Base-by-base conservation (phyloP, 2,113 vertebrate species). In the Apodemus sylvaticus region DNA sequence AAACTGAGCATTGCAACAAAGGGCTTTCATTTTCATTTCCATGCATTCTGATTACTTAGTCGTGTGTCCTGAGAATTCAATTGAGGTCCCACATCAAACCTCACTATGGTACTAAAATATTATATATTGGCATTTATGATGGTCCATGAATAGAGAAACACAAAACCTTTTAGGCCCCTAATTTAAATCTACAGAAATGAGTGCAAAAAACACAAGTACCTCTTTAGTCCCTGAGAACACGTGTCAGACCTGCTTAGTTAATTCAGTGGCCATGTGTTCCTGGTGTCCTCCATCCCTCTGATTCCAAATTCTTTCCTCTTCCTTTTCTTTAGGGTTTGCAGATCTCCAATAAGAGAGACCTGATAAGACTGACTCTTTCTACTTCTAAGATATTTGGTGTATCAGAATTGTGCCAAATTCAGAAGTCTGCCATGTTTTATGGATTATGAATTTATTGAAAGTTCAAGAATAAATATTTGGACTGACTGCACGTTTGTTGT, bases 1-100 rank as follows among this genome's bases (percentile, higher is more conserved):
- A 77, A 94, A 93, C 16, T 89, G 91, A 94, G 66, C 45, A 83
- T 86, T 95, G 39, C 34, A 68, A 77, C 51, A 95, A 77, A 45
- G 76, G 70, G 16, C 55, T 86, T 86, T 92, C 74, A n/a, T 88
- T 60, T 55, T 34, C 55, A 14, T 90, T 92, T 95, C 62, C 77
- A 19, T 76, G 81, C 77, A 90, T 90, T 90, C 39, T 90, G 71
- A 90, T 87, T 71, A 70, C 51, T 95, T 64, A 82, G 51, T 60
- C 78, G 26, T 70, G 92, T 93, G 64, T 29, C 64, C 20, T 78
- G 48, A 24, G 86, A 95, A 89, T 83, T 48, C 48, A 89, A 77
- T 13, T 79, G 66, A 96, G 82, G 48, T 0, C 20, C 13, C 42
- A 90, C 81, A 39, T 29, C 64, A 91, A 64, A 95, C 77, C 70